Evolutionary conservation across 2,113 vertebrate genomes (phyloP), one percentile per base, ranked within the genome.

Genomic region (Oceanites oceanicus): DNA sequence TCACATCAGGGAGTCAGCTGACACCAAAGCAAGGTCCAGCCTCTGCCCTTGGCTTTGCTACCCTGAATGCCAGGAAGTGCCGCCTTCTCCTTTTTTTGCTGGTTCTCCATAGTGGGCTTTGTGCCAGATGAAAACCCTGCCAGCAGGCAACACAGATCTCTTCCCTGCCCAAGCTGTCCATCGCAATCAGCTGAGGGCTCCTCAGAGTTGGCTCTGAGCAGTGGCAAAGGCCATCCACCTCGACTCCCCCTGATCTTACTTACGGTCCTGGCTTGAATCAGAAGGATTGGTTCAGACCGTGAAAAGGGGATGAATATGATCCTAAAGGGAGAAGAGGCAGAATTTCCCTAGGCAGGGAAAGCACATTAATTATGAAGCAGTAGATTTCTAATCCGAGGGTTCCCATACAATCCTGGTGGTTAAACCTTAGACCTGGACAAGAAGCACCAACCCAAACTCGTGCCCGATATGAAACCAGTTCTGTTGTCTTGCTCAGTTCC

Each of bases 1-100:
- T 96, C 80, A 93, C 50, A 40, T 95, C 88, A 80, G 65, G 62
- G 27, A 92, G 6, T 66, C 65, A 86, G 32, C 0, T 47, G 79
- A 92, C 59, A 85, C 71, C 80, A 92, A 93, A 94, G 91, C 18
- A 38, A 91, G 94, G 84, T 71, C 78, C 53, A 87, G 36, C 13
- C 40, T 85, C 50, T 85, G 66, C 88, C 86, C 20, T 63, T 81
- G 88, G 91, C 74, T 47, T 55, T 88, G 92, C 97, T 92, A 61
- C 73, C 79, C 73, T 85, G 79, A 85, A 96, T 95, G 67, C 71
- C 76, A 86, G 34, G 7, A 75, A 92, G 10, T 49, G 71, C 79
- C 71, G 80, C 47, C 81, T 50, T 15, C 65, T 29, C 45, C 42
- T 47, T 27, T 52, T 67, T 53, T 78, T 79, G 56, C 70, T 74